Base-by-base conservation (phyloP, 2,797 vertebrate species). In the Takifugu ocellatus region DNA sequence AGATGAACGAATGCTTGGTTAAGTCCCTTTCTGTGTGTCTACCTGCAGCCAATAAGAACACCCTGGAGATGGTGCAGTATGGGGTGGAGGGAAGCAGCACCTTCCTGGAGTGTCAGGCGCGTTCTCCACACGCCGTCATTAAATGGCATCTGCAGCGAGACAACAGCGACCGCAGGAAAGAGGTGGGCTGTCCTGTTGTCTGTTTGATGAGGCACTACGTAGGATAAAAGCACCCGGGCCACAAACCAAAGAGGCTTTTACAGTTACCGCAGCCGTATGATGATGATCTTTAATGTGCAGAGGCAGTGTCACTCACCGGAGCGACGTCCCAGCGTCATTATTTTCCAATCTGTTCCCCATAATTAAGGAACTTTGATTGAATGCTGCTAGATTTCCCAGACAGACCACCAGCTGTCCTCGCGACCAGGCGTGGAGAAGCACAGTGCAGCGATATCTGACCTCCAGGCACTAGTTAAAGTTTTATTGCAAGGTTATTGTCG, bases 91-190 rank as follows among this genome's bases (percentile, higher is more conserved):
- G 97, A 68, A 98, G 96, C 65, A 95, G 94, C 0, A 94, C 95
- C 61, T 99, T 99, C 86, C 90, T 99, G 47, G 97, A 98, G 81
- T 99, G 97, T 84, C 96, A 97, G 86, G 94, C 96, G 55, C 94
- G 94, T 75, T 98, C 97, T 0, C 97, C 96, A 1, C 96, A 98
- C 6, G 96, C 95, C 42, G 77, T 92, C 1, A 45, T 98, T 69
- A 98, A 97, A 74, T 99, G 97, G 96, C 92, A 98, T 58, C 91
- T 96, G 54, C 97, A 98, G 88, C 91, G 94, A 84, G 94, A 97
- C 72, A 93, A 94, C 88, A 95, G 93, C 3, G 96, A 99, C 79
- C 92, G 96, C 51, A 92, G 93, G 83, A 97, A 94, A 79, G 96
- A 98, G 94, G 97, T 98, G 84, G 86, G 74, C 46, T 1, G 21